These are phyloP conservation scores for Axea sp. DNA, from an alignment of 2,888 invertebrate species.

Conservation along the genomic window DNA sequence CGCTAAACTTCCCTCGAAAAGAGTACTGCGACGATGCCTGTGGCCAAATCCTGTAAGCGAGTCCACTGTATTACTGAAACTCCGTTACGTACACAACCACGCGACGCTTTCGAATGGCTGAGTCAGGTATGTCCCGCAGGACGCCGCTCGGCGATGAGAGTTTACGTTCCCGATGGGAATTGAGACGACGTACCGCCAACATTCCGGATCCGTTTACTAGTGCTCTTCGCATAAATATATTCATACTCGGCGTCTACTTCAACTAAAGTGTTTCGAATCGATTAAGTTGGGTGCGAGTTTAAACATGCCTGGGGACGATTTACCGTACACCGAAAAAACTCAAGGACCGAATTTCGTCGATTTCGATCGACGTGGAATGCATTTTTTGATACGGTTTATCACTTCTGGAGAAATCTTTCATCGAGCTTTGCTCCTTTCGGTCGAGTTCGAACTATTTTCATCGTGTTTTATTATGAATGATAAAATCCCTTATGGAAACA, in stretches of 20 bases:
- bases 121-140: constrained; percentile 54
- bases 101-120: constrained; percentile 29
- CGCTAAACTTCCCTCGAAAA: constrained; percentile 58
- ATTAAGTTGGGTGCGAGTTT: constrained; percentile 21
- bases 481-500: too few species aligned
- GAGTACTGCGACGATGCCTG: constrained; percentile 28
- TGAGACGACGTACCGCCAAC: constrained; percentile 18
- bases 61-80: constrained; percentile 32
- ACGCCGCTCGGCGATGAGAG: constrained; percentile 46
- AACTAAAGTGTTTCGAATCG: constrained; percentile 45
- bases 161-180: constrained; percentile 59
- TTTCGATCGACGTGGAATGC: too few species aligned
- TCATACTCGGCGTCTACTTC: constrained; percentile 22
- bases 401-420: too few species aligned
- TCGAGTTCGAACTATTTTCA: too few species aligned
- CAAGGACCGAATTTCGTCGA: too few species aligned
- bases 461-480: too few species aligned
- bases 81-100: constrained; percentile 14
- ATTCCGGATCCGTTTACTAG: constrained; percentile 28
- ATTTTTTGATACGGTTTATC: too few species aligned
- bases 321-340: not conserved
- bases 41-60: constrained; percentile 42
- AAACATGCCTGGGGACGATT: constrained; percentile 8
- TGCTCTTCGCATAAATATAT: constrained; percentile 44
- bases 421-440: too few species aligned